Conservation (phyloP, 2,113 vertebrate genomes). For the Okapia johnstoni region DNA sequence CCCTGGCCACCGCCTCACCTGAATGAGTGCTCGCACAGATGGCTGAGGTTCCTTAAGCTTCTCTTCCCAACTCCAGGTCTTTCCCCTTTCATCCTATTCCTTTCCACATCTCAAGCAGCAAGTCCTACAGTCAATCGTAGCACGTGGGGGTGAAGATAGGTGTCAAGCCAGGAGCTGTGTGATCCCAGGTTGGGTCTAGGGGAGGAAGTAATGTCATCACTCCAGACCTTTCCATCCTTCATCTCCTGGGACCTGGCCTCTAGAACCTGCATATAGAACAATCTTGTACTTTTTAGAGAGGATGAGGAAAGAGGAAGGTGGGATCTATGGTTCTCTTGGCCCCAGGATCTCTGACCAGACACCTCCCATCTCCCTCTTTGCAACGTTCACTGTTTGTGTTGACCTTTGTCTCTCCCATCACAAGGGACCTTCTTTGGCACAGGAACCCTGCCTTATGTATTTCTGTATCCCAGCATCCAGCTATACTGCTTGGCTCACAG, state of each 20-base stretch:
- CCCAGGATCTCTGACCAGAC: neutral
- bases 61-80: neutral
- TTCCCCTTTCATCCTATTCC: neutral
- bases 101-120: neutral
- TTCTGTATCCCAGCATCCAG: neutral
- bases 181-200: neutral
- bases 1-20: neutral
- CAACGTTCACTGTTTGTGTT: neutral
- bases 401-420: neutral
- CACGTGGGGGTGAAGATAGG: neutral
- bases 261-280: neutral
- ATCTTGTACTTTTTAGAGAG: neutral
- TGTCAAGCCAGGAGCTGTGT: neutral
- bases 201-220: neutral
- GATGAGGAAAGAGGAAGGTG: neutral
- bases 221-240: neutral
- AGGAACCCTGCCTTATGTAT: neutral
- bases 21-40: neutral
- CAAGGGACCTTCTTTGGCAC: neutral
- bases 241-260: neutral
- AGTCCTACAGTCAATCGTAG: neutral
- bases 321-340: rapidly evolving
- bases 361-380: neutral
- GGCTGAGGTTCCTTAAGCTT: neutral
- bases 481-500: neutral